Percentiles rank a stretch among this genome's conserved stretches.
Evolutionary conservation across 2,113 vertebrate genomes (phyloP).

Genomic region (Myxocyprinus asiaticus): DNA sequence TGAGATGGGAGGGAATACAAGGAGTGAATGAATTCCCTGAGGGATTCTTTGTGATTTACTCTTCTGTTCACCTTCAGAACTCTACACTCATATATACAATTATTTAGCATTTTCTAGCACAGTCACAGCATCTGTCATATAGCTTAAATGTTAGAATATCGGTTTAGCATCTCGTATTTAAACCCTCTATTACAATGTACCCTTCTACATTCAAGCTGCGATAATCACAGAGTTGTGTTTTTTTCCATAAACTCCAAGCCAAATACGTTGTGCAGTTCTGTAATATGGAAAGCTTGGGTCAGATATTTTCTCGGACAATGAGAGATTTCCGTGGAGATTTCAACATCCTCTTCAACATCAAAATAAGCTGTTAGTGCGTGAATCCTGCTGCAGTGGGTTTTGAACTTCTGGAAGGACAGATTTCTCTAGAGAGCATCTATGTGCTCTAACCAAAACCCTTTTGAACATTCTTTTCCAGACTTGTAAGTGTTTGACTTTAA

Average conservation of each 20-base stretch:
- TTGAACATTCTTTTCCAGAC: slow-evolving; percentile 50
- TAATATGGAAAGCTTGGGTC: not conserved
- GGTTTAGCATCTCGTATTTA: slow-evolving; percentile 1
- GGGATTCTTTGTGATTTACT: slow-evolving; percentile 51
- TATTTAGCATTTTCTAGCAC: slow-evolving; percentile 16
- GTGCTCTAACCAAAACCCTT: slow-evolving; percentile 49
- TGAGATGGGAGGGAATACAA: slow-evolving; percentile 13
- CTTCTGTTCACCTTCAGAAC: slow-evolving; percentile 27
- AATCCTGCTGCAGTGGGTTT: slow-evolving; percentile 35
- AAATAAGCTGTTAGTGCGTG: slow-evolving; percentile 37
- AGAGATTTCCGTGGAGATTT: slow-evolving; percentile 25
- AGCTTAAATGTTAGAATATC: not conserved
- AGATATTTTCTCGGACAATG: slow-evolving; percentile 2
- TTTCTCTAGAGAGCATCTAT: slow-evolving; percentile 40
- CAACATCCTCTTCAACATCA: slow-evolving; percentile 32
- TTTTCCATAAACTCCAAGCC: not conserved
- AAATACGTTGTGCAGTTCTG: not conserved
- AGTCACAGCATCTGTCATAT: slow-evolving; percentile 8
- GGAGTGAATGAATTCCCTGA: slow-evolving; percentile 38
- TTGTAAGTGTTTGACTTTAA: slow-evolving; percentile 56
- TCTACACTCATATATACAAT: not conserved
- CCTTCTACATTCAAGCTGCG: not conserved
- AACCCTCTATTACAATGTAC: not conserved
- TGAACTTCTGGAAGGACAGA: slow-evolving; percentile 48
- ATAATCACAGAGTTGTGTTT: not conserved